A percentile compares a stretch with the other conserved stretches of the same genome.
phyloP scores from a whole-genome alignment of 2,888 invertebrate species.

The Cacoxenus indagator region DNA sequence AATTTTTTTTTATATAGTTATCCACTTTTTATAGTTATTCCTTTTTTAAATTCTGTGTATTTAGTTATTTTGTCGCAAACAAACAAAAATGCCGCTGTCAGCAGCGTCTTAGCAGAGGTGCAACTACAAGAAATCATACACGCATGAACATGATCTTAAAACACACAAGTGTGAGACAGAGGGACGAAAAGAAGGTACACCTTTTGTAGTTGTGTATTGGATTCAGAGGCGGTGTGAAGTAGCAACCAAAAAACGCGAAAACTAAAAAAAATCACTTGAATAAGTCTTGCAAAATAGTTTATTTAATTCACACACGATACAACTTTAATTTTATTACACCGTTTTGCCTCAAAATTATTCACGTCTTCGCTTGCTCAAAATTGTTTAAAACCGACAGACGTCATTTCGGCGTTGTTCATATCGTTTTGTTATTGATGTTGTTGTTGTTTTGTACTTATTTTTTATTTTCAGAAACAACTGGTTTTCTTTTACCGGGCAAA shows the following conservation, averaged over 20 bases:
- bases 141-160: neutral
- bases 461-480: constrained; percentile 1
- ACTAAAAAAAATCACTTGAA: constrained; percentile 17
- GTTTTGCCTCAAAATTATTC: constrained; percentile 14
- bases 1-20: no score
- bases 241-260: no score
- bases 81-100: no score
- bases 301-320: constrained; percentile 16
- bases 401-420: neutral
- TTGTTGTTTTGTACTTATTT: neutral
- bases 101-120: no score
- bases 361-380: constrained; percentile 3
- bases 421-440: neutral
- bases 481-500: neutral
- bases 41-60: no score
- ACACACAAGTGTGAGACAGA: neutral
- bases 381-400: neutral
- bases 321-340: neutral
- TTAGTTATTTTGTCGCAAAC: no score
- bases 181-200: neutral
- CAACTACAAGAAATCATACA: neutral
- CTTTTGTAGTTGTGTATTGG: no score
- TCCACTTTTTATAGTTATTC: no score
- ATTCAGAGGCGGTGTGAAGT: no score
- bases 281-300: neutral